phyloP scores from a whole-genome alignment of 2,113 vertebrate species.

The Anolis carolinensis region DNA sequence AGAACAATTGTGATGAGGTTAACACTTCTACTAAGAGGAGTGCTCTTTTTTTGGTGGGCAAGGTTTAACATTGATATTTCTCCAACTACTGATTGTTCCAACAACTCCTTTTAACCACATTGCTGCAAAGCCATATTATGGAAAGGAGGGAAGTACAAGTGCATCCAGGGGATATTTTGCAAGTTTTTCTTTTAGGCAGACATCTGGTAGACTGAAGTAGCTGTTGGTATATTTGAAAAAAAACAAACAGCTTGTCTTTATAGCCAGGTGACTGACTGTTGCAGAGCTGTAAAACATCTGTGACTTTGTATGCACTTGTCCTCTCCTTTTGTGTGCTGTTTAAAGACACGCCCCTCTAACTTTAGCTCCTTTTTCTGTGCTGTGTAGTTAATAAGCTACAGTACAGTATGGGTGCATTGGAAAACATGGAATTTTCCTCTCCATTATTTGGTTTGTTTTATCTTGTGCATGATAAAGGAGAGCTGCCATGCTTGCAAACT shows the following conservation, averaged over 20 bases:
- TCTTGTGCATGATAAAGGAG: slow-evolving; percentile 78
- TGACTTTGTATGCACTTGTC: background rate
- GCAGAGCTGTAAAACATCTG: background rate
- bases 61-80: slow-evolving; percentile 57
- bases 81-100: slow-evolving; percentile 33
- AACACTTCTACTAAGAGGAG: slow-evolving; percentile 14
- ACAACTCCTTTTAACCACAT: slow-evolving; percentile 46
- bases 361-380: slow-evolving; percentile 56
- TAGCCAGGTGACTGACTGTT: slow-evolving; percentile 2
- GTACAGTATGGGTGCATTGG: slow-evolving; percentile 2
- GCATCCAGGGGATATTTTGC: background rate
- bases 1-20: background rate
- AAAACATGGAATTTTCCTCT: slow-evolving; percentile 29
- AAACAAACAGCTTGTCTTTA: background rate
- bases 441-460: slow-evolving; percentile 42
- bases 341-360: background rate
- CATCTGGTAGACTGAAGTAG: background rate
- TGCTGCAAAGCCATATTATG: background rate
- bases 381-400: slow-evolving; percentile 50
- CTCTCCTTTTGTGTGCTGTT: background rate
- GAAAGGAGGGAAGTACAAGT: background rate
- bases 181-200: background rate
- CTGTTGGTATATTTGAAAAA: background rate
- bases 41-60: slow-evolving; percentile 62
- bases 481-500: slow-evolving; percentile 73